phyloP scores from a whole-genome alignment of 2,888 invertebrate genomes.

The Cerastis leucographa region DNA sequence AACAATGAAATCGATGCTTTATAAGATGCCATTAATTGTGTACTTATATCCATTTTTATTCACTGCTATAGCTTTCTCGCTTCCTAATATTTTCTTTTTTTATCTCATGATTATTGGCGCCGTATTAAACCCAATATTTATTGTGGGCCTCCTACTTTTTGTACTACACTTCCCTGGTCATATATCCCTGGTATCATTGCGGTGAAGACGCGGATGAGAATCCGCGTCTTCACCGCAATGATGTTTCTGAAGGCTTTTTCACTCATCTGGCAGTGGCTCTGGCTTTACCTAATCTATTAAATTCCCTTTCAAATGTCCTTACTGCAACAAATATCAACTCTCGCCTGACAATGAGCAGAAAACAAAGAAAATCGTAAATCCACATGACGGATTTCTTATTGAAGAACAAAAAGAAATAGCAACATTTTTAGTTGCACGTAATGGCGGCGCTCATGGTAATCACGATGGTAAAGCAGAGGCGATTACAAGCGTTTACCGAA shows the following conservation, averaged over 20 bases:
- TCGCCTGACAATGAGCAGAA: not conserved
- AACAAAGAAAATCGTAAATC: constrained; percentile 12
- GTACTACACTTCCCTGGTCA: not conserved
- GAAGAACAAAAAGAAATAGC: constrained; percentile 67
- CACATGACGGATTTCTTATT: constrained; percentile 34
- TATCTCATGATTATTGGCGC: not conserved
- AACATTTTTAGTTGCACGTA: constrained; percentile 75
- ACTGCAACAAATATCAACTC: not conserved
- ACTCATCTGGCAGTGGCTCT: not conserved
- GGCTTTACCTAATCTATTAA: not conserved
- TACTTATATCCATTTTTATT: not conserved
- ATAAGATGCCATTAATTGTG: not conserved
- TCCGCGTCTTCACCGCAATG: not conserved
- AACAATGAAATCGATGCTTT: not conserved
- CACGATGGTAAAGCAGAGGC: constrained; percentile 83
- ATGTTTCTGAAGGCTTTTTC: not conserved
- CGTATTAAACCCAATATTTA: not conserved
- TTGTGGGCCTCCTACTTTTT: not conserved
- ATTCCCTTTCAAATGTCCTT: not conserved
- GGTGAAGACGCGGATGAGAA: too few species aligned
- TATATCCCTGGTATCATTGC: too few species aligned
- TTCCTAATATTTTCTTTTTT: not conserved
- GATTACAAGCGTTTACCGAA: constrained; percentile 83
- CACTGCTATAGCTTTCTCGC: not conserved
- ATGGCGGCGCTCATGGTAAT: constrained; percentile 84